Evolutionary conservation across 2,888 invertebrate species (phyloP), one percentile per base, ranked within the genome.

Genomic region (Synergus laeviventris): DNA sequence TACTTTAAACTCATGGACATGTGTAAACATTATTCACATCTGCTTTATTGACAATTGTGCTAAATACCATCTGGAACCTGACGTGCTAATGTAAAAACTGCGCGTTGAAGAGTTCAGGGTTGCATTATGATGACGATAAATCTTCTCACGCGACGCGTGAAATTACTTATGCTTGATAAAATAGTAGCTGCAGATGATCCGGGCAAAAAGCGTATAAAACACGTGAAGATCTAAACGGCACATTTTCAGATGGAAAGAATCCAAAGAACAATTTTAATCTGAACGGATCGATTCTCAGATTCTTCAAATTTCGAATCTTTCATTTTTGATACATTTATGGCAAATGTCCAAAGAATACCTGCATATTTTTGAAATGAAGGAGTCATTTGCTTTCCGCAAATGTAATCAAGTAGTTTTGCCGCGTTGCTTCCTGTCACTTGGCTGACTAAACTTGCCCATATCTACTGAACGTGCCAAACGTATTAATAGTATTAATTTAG

Each of bases 51-150:
- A 14, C 31, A 14, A 61, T 54, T 73, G 76, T 80, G 38, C 76
- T 66, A 74, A 78, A 79, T 80, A 78, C 59, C 39, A 24, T 24
- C 31, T 16, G 61, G n/a, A 31, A 38, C 39, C 70, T 73, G 76
- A 77, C 76, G 79, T 76, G 78, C 74, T 82, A 81, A 82, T 79
- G 80, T 76, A 78, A 80, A 84, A 79, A 60, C 79, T 75, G 74
- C 49, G 74, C 56, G 66, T 77, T 75, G 79, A 83, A 73, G 78
- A 76, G 82, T 80, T 84, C 83, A 86, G 78, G 85, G 83, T 76
- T 82, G 66, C 66, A 77, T 74, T 74, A 76, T 76, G 73, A 75
- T 78, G 78, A 81, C 76, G 79, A 83, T 84, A 83, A 84, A 85
- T 84, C 77, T 45, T 61, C 62, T 74, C 49, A 59, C 42, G 78